Evolutionary conservation across 2,888 invertebrate species (phyloP).

Genomic region (Syritta pipiens): DNA sequence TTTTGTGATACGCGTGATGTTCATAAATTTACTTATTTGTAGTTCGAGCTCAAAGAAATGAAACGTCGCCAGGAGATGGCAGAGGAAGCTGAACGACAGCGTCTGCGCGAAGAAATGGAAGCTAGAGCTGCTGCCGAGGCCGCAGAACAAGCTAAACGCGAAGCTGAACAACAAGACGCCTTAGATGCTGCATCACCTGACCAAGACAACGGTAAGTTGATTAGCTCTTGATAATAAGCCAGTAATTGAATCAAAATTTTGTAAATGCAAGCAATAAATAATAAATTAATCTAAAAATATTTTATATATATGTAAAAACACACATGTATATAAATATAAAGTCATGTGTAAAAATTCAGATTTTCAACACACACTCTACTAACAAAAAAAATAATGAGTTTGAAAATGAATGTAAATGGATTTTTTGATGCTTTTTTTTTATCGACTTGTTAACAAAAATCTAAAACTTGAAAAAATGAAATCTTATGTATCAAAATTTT

Average conservation of each 20-base stretch:
- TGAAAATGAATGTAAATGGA: conserved; percentile 1
- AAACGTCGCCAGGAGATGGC: conserved; percentile 92
- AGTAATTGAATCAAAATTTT: too few relatives aligned
- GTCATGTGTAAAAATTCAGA: background rate
- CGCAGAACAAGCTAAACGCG: conserved; percentile 77
- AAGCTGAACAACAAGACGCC: conserved; percentile 77
- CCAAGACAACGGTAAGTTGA: conserved; percentile 76
- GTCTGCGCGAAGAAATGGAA: conserved; percentile 81
- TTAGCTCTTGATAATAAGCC: too few relatives aligned
- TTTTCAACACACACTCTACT: background rate
- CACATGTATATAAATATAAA: conserved; percentile 1
- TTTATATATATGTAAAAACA: conserved; percentile 17
- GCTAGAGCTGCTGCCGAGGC: conserved; percentile 81
- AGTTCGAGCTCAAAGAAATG: conserved; percentile 97
- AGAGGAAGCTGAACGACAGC: conserved; percentile 89
- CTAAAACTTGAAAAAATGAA: background rate
- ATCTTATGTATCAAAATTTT: conserved; percentile 2
- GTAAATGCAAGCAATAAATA: background rate
- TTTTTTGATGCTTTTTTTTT: conserved; percentile 16
- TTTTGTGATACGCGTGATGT: conserved; percentile 50
- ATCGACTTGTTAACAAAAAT: background rate
- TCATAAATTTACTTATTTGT: conserved; percentile 8
- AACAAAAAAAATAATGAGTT: conserved; percentile 13
- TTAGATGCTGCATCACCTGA: conserved; percentile 77
- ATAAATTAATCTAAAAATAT: background rate